Evolutionary conservation across 2,797 vertebrate genomes (phyloP), one percentile per base, ranked within the genome.

Genomic region (Dryobates pubescens): DNA sequence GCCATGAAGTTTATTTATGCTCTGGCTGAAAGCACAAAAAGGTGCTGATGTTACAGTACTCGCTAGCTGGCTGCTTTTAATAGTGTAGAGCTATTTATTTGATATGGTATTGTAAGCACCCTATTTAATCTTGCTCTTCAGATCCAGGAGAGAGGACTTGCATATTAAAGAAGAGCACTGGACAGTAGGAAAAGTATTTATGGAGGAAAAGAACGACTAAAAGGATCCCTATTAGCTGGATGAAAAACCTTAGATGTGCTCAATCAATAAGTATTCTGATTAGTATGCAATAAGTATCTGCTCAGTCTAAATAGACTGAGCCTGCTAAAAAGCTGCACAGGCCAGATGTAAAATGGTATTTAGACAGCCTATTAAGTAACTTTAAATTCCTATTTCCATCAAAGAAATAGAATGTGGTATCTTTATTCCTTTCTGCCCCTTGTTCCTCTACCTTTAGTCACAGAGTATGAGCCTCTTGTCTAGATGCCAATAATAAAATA

Each of bases 241-340:
- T 59, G 45, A 92, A 83, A 96, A 93, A 30, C 74, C 75, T 84
- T 34, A 77, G 74, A 91, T 71, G 32, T 88, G 32, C 80, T 92
- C 91, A 79, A 95, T 86, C 57, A 62, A 64, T 86, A 87, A 67
- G 64, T 79, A 77, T 82, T 86, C 72, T 93, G 36, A 88, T 95
- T 76, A 83, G 56, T 17, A 92, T 83, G 70, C 67, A 80, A 0
- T 64, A 90, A 83, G 29, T 75, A 87, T 43, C 81, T 57, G 61
- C 63, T 85, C 70, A 82, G 29, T 63, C 56, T 51, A 72, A 90
- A 92, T 18, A 85, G 73, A 77, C 34, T 75, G 45, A 93, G 38
- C 32, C 47, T 89, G 69, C 75, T 94, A 81, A 78, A 80, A 80
- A 22, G 23, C 43, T 82, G 27, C 72, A 87, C 17, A 80, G 53